Evolutionary conservation across 1,140 invertebrate genomes (phyloP), one percentile per base, ranked within the genome.

Genomic region (Pseudobourletiella spinata): DNA sequence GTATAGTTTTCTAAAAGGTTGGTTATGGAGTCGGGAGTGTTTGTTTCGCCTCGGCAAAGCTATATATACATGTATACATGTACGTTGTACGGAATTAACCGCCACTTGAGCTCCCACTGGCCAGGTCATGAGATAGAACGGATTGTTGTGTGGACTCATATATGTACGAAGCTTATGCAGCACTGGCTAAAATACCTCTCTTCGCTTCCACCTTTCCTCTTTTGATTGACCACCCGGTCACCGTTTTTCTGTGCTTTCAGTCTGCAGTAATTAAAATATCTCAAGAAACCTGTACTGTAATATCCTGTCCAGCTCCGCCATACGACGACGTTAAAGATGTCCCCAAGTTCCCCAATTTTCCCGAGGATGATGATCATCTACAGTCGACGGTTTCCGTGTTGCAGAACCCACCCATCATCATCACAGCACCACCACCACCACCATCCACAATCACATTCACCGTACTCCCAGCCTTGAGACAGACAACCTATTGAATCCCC

Each of bases 181-280:
- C 32, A 39, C n/a, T 39, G 8, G 46, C 46, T 48, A 48, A 48
- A 48, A 11, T n/a, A 48, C 24, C n/a, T n/a, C n/a, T 48, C 46
- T 48, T 22, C 46, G 46, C 46, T 48, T 48, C 6, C 6, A 25
- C 11, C 46, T 48, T 48, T 48, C 46, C 50, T 26, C 30, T 55
- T n/a, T 39, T 55, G 52, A 55, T 54, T 55, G 52, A 55, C 52
- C 52, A 15, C 22, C 32, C n/a, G 52, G 30, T 55, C 30, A 14
- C 8, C 15, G 1, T 26, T 55, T n/a, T 48, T 42, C 44, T 16
- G 55, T 43, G 14, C 54, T 63, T 63, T 46, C 55, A 63, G 61
- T 57, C 54, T 63, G 61, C 61, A 63, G 61, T 63, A 63, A 55
- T 55, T 55, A 63, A 63, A 57, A 42, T 63, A 63, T 63, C 61